Evolutionary conservation across 2,888 invertebrate species (phyloP), one percentile per base, ranked within the genome.

Genomic region (Hemicrepidius hirtus): DNA sequence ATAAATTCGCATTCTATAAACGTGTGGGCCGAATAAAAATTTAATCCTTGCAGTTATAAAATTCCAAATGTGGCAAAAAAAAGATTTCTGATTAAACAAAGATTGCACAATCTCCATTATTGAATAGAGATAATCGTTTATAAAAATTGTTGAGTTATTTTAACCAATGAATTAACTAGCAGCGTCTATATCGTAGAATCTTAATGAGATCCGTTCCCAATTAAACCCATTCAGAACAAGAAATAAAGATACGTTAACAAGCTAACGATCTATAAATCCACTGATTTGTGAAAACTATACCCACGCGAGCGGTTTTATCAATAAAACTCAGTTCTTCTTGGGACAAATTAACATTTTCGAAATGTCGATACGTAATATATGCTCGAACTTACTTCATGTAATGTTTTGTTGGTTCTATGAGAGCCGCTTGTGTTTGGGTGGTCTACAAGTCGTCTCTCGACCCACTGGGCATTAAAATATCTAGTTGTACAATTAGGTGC

Each of bases 121-220:
- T 46, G 18, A 46, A 44, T 10, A n/a, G n/a, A 44, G 41, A 62
- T 13, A 44, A 49, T 21, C 28, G 44, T 49, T 63, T 63, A 63
- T 35, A 63, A 63, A 59, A 44, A 46, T 63, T 63, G 49, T 49
- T 18, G 44, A 32, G 46, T 57, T 41, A 28, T 62, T 62, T 66
- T 66, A 55, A 55, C 28, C 37, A 53, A 55, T 28, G 66, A 66
- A 21, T 37, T 57, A 66, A 53, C 53, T 46, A 20, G 40, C 67
- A 70, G 59, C 41, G 70, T 60, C 53, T 24, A 21, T 73, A 73
- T 73, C 73, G 55, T 57, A 63, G 49, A 73, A 73, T 70, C 72
- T 73, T 73, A 75, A 75, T 73, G 75, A 75, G 75, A 66, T 64
- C 73, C 70, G 70, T 73, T 73, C 70, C 74, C 73, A 75, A 75